Percentiles rank a stretch among this genome's conserved stretches.
These are phyloP conservation scores for Pelecanoides urinatrix DNA, from an alignment of 2,113 vertebrate genomes.

Conservation along the genomic window DNA sequence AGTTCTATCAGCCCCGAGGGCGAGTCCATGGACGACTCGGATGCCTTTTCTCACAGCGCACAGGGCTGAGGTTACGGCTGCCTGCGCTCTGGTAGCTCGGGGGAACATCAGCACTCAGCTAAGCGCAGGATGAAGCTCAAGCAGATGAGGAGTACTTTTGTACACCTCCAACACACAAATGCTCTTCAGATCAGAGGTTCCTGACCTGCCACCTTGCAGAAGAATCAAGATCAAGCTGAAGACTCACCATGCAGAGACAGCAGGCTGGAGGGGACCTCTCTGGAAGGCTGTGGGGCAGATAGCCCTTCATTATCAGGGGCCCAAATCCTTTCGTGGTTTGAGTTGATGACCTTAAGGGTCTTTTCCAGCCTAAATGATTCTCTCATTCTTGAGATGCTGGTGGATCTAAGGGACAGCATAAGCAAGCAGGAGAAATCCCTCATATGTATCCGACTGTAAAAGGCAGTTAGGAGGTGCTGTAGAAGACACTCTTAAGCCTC, in stretches of 20 bases:
- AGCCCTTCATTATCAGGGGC: not conserved
- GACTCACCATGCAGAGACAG: not conserved
- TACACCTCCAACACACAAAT: not conserved
- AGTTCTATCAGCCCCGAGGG: not conserved
- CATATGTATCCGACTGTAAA: accelerated
- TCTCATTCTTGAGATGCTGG: not conserved
- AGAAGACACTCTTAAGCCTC: not conserved
- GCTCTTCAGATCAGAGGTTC: not conserved
- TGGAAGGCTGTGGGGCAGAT: not conserved
- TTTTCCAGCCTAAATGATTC: not conserved
- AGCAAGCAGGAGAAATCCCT: not conserved
- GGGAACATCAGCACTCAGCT: not conserved
- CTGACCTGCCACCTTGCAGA: not conserved
- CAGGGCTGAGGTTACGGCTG: not conserved
- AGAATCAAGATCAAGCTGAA: not conserved
- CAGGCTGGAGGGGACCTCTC: not conserved
- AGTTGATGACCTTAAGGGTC: not conserved
- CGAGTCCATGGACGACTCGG: not conserved
- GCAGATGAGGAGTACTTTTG: not conserved
- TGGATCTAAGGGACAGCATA: not conserved
- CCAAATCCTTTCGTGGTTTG: not conserved
- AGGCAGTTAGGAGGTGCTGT: not conserved
- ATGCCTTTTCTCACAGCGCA: not conserved
- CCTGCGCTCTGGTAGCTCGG: too few relatives aligned
- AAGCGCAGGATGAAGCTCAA: not conserved